These are phyloP conservation scores for Agraylea sexmaculata DNA, from an alignment of 1,140 invertebrate genomes.

Conservation along the genomic window DNA sequence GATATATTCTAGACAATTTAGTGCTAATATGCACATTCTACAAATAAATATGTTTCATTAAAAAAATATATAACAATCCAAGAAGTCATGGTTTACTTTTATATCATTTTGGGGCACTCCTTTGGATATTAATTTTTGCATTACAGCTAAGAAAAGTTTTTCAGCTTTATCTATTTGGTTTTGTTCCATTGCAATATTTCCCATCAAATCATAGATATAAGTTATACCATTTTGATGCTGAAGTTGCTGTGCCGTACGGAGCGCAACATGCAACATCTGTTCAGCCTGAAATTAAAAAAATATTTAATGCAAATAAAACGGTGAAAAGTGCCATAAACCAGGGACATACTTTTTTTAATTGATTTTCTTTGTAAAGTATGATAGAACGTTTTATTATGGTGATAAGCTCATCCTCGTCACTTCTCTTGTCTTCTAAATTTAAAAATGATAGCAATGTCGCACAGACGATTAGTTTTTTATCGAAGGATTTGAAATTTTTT, in stretches of 20 bases:
- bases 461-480: too few species aligned
- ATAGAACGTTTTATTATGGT: slow-evolving; percentile 62
- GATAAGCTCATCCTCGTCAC: slow-evolving; percentile 55
- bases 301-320: too few species aligned
- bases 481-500: too few species aligned
- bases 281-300: too few species aligned
- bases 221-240: slow-evolving; percentile 63
- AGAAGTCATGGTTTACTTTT: slow-evolving; percentile 49
- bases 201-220: slow-evolving; percentile 84
- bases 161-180: slow-evolving; percentile 73
- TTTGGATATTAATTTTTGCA: slow-evolving; percentile 58
- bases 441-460: too few species aligned
- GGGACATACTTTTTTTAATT: slow-evolving; percentile 48
- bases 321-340: too few species aligned
- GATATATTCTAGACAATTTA: slow-evolving; percentile 60
- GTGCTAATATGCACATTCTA: slow-evolving; percentile 43
- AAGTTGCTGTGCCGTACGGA: slow-evolving; percentile 70
- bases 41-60: slow-evolving; percentile 6
- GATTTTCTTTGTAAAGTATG: slow-evolving; percentile 56
- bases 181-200: slow-evolving; percentile 72
- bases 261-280: slow-evolving; percentile 68
- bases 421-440: slow-evolving; percentile 38
- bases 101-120: slow-evolving; percentile 62
- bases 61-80: too few species aligned
- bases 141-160: slow-evolving; percentile 66